These are phyloP conservation scores for Cephus cinctus DNA, from an alignment of 1,140 invertebrate species.

Conservation along the genomic window DNA sequence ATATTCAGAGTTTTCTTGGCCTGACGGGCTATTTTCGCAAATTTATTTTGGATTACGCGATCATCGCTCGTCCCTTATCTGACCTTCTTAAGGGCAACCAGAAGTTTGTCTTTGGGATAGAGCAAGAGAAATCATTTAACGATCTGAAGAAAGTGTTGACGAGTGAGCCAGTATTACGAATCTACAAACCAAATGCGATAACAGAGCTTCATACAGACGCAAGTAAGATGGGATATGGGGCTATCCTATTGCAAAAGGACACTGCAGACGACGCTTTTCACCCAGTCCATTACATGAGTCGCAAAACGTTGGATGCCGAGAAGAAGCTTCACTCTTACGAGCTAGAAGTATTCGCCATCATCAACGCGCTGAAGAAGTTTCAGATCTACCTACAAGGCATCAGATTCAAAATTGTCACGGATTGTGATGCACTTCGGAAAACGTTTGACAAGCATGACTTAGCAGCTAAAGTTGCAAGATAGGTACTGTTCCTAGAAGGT, in stretches of 20 bases:
- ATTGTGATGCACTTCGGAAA: conserved; percentile 39
- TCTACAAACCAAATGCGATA: conserved; percentile 24
- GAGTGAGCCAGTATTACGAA: conserved; percentile 24
- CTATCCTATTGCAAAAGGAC: conserved; percentile 26
- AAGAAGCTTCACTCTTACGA: conserved; percentile 38
- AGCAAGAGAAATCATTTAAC: conserved; percentile 19
- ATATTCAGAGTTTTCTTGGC: conserved; percentile 48
- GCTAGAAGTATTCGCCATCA: conserved; percentile 43
- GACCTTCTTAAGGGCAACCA: conserved; percentile 29
- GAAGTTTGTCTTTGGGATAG: conserved; percentile 15
- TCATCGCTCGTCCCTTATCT: conserved; percentile 26
- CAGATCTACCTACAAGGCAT: conserved; percentile 43
- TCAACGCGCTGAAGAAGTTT: conserved; percentile 44
- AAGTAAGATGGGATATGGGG: conserved; percentile 30
- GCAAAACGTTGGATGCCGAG: conserved; percentile 18
- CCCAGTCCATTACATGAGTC: conserved; percentile 1
- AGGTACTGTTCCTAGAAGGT: conserved; percentile 33
- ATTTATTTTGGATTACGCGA: conserved; percentile 29
- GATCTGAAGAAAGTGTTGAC: conserved; percentile 16
- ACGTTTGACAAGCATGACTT: conserved; percentile 36
- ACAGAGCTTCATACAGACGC: conserved; percentile 27
- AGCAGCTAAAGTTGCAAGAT: conserved; percentile 15
- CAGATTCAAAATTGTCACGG: conserved; percentile 40
- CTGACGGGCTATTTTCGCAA: conserved; percentile 35
- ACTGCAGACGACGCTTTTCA: neutral